Conservation (phyloP, 2,113 vertebrate species). For the Callorhinus ursinus region DNA sequence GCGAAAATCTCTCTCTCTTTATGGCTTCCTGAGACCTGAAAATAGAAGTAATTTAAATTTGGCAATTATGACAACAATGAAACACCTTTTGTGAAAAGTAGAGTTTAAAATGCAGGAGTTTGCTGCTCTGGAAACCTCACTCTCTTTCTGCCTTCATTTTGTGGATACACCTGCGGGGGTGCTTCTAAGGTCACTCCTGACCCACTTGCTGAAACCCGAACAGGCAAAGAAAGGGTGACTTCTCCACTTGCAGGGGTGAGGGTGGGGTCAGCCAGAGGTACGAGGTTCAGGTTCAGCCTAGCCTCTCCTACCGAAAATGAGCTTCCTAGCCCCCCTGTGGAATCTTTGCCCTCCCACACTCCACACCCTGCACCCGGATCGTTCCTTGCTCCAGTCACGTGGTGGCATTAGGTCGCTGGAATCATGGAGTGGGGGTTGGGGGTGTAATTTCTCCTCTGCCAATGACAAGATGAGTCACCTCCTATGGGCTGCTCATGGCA, state of each 20-base stretch:
- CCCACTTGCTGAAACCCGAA: neutral
- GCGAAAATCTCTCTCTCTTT: conserved; percentile 16
- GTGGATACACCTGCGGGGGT: neutral
- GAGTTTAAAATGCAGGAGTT: conserved; percentile 32
- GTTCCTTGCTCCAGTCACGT: accelerated
- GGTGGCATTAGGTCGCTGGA: neutral
- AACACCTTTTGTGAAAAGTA: conserved; percentile 15
- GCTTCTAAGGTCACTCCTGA: neutral
- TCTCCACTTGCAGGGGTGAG: neutral
- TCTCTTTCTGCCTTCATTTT: neutral
- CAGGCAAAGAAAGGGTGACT: neutral
- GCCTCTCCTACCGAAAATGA: neutral
- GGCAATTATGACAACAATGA: conserved; percentile 7
- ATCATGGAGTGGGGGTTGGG: neutral
- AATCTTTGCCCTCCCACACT: neutral
- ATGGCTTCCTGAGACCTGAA: conserved; percentile 26
- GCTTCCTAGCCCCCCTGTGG: accelerated
- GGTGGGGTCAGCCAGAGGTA: accelerated
- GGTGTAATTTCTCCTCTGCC: neutral
- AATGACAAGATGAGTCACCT: neutral
- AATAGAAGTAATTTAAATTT: conserved; percentile 63
- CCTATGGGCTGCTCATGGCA: neutral
- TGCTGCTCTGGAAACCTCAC: neutral
- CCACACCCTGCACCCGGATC: neutral
- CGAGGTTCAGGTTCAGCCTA: neutral